These are phyloP conservation scores for Spicauda simplicius DNA, from an alignment of 2,888 invertebrate genomes.

Conservation along the genomic window DNA sequence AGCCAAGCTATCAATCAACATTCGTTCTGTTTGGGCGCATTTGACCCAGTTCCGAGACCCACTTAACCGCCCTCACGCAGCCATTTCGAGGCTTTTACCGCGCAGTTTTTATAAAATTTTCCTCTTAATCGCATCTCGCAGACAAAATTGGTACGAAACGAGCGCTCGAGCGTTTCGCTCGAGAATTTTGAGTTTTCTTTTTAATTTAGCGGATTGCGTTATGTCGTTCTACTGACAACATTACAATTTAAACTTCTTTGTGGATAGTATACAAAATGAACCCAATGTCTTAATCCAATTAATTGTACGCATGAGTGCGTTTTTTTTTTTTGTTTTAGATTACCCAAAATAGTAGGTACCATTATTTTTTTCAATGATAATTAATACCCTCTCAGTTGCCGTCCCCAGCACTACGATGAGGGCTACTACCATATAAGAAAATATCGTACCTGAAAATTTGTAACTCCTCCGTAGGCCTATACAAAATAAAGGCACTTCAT, in stretches of 20 bases:
- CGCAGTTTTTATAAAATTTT: constrained; percentile 40
- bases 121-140: constrained; percentile 35
- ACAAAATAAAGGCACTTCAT: no score
- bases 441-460: no score
- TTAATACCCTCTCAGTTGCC: no score
- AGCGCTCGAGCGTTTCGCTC: constrained; percentile 20
- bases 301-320: no score
- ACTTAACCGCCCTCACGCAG: constrained; percentile 41
- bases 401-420: no score
- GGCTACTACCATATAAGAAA: no score
- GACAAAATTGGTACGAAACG: constrained; percentile 30
- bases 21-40: constrained; percentile 40
- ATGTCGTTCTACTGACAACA: not conserved
- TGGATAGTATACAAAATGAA: no score
- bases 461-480: no score
- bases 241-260: not conserved
- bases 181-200: constrained; percentile 10
- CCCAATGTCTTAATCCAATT: not conserved
- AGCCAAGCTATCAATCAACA: constrained; percentile 40
- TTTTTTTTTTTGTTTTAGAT: not conserved
- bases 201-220: constrained; percentile 19
- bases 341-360: no score
- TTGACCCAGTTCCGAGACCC: constrained; percentile 40
- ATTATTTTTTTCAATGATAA: no score
- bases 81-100: constrained; percentile 42